Conservation (phyloP, 2,888 invertebrate species). For the Myathropa florea region DNA sequence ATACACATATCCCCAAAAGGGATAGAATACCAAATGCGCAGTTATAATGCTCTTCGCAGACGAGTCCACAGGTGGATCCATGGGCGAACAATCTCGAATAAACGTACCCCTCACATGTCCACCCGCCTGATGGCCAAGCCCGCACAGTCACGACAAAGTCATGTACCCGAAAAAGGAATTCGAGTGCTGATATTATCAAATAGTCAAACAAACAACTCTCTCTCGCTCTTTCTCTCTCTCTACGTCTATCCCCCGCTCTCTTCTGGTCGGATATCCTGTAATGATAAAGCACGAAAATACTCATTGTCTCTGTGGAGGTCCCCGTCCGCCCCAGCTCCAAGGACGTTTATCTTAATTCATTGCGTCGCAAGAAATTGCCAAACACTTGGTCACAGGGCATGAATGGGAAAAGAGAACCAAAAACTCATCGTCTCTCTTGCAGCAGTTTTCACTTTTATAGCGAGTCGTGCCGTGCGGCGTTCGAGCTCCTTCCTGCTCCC, state of each 20-base stretch:
- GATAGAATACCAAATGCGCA: constrained; percentile 32
- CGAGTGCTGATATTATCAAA: constrained; percentile 48
- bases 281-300: constrained; percentile 47
- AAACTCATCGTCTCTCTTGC: background rate
- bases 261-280: constrained; percentile 35
- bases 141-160: background rate
- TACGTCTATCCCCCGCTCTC: too few species aligned
- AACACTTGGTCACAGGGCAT: background rate
- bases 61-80: constrained; percentile 58
- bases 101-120: background rate
- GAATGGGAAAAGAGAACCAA: background rate
- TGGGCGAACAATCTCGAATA: constrained; percentile 5
- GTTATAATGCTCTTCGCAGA: background rate
- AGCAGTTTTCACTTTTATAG: constrained; percentile 25
- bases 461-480: background rate
- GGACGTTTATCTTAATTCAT: constrained; percentile 63
- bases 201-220: constrained; percentile 46
- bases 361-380: constrained; percentile 55
- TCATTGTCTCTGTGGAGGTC: background rate
- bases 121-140: background rate
- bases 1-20: background rate
- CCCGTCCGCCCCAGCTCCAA: constrained; percentile 24
- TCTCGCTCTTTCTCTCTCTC: too few species aligned
- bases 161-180: constrained; percentile 11
- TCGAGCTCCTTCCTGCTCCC: background rate